Percentiles rank a stretch among this genome's conserved stretches.
phyloP scores from a whole-genome alignment of 1,140 invertebrate species.

The Bombus difficillimus region DNA sequence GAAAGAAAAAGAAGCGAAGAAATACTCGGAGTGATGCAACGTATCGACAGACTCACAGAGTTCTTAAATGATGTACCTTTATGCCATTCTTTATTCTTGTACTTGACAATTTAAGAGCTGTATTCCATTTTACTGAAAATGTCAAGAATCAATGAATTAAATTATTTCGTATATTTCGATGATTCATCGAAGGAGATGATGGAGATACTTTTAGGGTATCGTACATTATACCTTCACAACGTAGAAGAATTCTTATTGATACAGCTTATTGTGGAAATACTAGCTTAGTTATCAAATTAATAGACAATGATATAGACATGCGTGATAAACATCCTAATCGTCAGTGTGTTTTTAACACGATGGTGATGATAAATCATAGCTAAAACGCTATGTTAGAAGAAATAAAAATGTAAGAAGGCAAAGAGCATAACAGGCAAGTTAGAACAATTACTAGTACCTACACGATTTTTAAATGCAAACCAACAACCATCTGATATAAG shows the following conservation, averaged over 20 bases:
- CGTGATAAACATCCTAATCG: neutral
- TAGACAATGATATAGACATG: neutral
- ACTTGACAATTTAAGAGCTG: slow-evolving; percentile 1
- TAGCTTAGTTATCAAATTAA: slow-evolving; percentile 22
- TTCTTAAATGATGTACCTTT: slow-evolving; percentile 27
- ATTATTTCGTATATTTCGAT: slow-evolving; percentile 18
- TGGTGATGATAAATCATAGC: slow-evolving; percentile 3
- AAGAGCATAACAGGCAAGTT: slow-evolving; percentile 44
- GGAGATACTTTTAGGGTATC: neutral
- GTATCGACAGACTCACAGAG: slow-evolving; percentile 21
- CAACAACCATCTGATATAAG: slow-evolving; percentile 37
- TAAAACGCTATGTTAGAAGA: slow-evolving; percentile 1
- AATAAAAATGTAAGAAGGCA: slow-evolving; percentile 4
- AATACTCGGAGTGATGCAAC: slow-evolving; percentile 33
- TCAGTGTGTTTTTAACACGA: slow-evolving; percentile 3
- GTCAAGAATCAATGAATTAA: slow-evolving; percentile 18
- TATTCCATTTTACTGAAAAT: slow-evolving; percentile 11
- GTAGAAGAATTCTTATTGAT: slow-evolving; percentile 28
- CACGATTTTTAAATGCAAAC: slow-evolving; percentile 1
- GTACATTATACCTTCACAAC: slow-evolving; percentile 1
- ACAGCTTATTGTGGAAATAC: slow-evolving; percentile 9
- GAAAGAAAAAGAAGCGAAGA: neutral
- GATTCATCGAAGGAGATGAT: neutral
- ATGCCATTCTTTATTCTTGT: slow-evolving; percentile 25
- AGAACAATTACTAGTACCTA: slow-evolving; percentile 44